Evolutionary conservation across 2,797 vertebrate species (phyloP).

Genomic region (Champsocephalus esox): DNA sequence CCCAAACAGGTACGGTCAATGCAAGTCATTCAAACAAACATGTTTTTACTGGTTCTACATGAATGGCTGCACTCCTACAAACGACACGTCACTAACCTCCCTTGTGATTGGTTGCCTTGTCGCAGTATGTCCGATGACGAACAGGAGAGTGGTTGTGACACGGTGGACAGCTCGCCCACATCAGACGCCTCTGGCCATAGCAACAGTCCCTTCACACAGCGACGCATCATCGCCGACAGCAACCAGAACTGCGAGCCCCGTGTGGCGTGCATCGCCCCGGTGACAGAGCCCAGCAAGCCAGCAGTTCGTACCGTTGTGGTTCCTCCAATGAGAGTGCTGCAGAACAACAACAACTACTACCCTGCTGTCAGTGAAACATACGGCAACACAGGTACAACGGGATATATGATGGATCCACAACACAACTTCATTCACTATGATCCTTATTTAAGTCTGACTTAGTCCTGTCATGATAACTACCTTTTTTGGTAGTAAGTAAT

Average conservation of each 20-base stretch:
- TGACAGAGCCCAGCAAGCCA: slow-evolving; percentile 88
- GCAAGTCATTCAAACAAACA: not conserved
- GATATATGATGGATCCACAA: not conserved
- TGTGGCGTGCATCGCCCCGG: slow-evolving; percentile 81
- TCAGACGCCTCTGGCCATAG: slow-evolving; percentile 90
- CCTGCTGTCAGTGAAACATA: slow-evolving; percentile 81
- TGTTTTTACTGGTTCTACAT: not conserved
- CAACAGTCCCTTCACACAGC: slow-evolving; percentile 90
- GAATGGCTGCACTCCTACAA: not conserved
- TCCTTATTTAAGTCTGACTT: slow-evolving; percentile 9
- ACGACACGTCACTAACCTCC: not conserved
- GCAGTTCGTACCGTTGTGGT: slow-evolving; percentile 92
- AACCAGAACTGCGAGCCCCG: slow-evolving; percentile 89
- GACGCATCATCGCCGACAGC: slow-evolving; percentile 86
- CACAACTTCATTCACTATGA: not conserved
- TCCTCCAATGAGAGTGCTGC: slow-evolving; percentile 91
- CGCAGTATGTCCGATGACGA: slow-evolving; percentile 97
- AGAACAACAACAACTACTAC: slow-evolving; percentile 87
- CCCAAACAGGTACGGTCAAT: slow-evolving; percentile 89
- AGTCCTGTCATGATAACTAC: too few relatives aligned
- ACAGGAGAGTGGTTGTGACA: slow-evolving; percentile 96
- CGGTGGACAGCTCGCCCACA: slow-evolving; percentile 92
- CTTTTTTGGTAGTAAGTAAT: too few relatives aligned
- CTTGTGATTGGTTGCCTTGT: not conserved
- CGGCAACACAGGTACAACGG: slow-evolving; percentile 87